Evolutionary conservation across 2,888 invertebrate genomes (phyloP).

Genomic region (Loripinus fragilis): DNA sequence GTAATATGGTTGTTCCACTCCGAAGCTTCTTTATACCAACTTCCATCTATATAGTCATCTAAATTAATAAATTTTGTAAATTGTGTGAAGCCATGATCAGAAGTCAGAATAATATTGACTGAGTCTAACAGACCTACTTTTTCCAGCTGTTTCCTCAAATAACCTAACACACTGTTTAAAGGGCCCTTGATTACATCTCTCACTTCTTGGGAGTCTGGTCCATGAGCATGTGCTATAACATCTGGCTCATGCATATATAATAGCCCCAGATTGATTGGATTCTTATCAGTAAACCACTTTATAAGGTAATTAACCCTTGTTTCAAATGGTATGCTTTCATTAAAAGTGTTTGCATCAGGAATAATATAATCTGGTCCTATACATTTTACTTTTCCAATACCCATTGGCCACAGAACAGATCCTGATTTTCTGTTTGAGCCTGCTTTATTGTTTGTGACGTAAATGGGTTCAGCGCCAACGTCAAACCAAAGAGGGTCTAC

Average conservation of each 20-base stretch:
- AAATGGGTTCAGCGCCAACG: conserved; percentile 80
- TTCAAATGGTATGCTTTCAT: conserved; percentile 16
- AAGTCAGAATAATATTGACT: conserved; percentile 88
- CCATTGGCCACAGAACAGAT: conserved; percentile 89
- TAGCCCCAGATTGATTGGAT: conserved; percentile 88
- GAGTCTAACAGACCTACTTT: conserved; percentile 84
- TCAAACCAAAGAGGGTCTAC: conserved; percentile 84
- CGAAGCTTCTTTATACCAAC: conserved; percentile 49
- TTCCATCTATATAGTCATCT: conserved; percentile 49
- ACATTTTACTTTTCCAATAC: conserved; percentile 84
- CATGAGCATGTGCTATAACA: conserved; percentile 86
- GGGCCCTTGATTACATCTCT: conserved; percentile 85
- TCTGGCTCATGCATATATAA: conserved; percentile 90
- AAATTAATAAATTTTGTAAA: conserved; percentile 80
- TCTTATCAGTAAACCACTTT: conserved; percentile 72
- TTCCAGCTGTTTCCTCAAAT: conserved; percentile 85
- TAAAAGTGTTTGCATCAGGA: conserved; percentile 75
- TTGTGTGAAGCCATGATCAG: conserved; percentile 89
- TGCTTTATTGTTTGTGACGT: conserved; percentile 85
- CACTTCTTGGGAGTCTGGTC: conserved; percentile 77
- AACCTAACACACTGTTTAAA: conserved; percentile 81
- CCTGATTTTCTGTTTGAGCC: conserved; percentile 86
- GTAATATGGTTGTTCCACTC: conserved; percentile 32
- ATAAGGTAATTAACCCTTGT: conserved; percentile 68
- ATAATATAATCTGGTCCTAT: conserved; percentile 66